Evolutionary conservation across 2,797 vertebrate species (phyloP).

Genomic region (Dermochelys coriacea): DNA sequence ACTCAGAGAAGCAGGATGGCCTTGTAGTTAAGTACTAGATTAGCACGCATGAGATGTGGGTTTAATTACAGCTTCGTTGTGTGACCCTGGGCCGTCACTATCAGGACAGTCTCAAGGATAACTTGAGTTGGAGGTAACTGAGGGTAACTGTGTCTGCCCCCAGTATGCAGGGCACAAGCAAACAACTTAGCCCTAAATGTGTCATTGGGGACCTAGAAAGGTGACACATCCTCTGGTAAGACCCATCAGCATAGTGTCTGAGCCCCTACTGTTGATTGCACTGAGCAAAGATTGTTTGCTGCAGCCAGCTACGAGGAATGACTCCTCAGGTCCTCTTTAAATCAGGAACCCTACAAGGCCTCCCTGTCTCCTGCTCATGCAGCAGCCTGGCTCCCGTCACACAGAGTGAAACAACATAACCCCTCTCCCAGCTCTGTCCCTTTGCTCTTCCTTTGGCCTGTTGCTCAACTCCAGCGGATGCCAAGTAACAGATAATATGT

Average conservation of each 20-base stretch:
- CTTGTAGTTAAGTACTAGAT: neutral
- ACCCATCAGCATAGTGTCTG: neutral
- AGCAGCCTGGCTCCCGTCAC: neutral
- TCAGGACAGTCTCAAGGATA: neutral
- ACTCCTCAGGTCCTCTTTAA: neutral
- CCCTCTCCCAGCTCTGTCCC: neutral
- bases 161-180: neutral
- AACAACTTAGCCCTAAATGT: too few species aligned
- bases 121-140: too few species aligned
- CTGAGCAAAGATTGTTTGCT: too few species aligned
- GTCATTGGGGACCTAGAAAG: neutral
- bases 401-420: neutral
- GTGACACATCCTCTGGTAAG: neutral
- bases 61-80: neutral
- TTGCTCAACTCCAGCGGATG: neutral
- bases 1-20: neutral
- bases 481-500: neutral
- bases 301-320: too few species aligned
- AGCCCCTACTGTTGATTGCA: neutral
- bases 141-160: neutral
- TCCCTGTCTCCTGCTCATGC: neutral
- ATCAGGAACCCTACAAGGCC: neutral
- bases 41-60: neutral
- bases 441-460: neutral
- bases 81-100: neutral